These are phyloP conservation scores for Liasis olivaceus DNA, from an alignment of 2,797 vertebrate species.

Conservation along the genomic window DNA sequence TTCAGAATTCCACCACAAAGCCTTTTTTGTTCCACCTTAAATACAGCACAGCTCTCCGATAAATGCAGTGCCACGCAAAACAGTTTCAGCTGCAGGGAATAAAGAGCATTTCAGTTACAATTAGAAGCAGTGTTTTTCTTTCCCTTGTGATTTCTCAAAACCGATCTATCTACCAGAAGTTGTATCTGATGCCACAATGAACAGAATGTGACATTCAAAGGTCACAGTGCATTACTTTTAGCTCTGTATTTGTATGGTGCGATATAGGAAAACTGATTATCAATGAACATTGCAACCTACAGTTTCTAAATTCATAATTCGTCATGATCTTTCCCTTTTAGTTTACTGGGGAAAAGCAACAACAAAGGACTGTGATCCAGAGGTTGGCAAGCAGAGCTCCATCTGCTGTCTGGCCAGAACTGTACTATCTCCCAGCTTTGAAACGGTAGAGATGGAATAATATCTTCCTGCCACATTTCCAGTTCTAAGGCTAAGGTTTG, in stretches of 20 bases:
- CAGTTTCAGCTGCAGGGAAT: constrained; percentile 21
- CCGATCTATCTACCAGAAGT: constrained; percentile 19
- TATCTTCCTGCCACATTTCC: background rate
- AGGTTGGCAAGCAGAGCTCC: background rate
- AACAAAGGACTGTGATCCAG: background rate
- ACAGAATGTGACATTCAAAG: constrained; percentile 1
- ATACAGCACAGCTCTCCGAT: constrained; percentile 54
- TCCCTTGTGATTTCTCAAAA: constrained; percentile 38
- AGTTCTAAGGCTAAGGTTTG: background rate
- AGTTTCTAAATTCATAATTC: background rate
- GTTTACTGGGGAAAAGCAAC: background rate
- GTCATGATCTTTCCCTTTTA: background rate
- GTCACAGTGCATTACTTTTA: background rate
- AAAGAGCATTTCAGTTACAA: constrained; percentile 45
- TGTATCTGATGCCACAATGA: constrained; percentile 9
- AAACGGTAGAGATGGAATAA: background rate
- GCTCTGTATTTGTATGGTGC: background rate
- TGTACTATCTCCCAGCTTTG: background rate
- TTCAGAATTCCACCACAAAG: constrained; percentile 58
- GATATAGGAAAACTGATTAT: background rate
- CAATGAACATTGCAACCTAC: background rate
- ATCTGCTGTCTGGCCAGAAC: background rate
- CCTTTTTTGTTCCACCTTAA: constrained; percentile 58
- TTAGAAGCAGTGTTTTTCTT: constrained; percentile 42
- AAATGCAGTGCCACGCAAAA: constrained; percentile 52